Conservation (phyloP, 2,113 vertebrate species). For the Ellobius talpinus region DNA sequence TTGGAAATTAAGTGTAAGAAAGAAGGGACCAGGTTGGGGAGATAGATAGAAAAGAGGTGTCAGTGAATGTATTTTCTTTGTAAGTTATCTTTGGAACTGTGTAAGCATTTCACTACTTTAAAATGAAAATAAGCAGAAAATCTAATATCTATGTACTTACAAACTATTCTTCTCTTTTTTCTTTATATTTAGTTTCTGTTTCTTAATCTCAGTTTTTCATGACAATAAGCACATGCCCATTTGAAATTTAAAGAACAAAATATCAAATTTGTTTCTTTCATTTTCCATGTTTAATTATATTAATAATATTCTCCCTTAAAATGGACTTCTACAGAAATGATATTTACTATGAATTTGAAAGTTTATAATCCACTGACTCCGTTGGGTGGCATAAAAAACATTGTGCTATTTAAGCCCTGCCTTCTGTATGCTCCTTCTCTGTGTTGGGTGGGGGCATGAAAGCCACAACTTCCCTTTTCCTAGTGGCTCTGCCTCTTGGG, state of each 20-base stretch:
- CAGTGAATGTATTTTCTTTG: background rate
- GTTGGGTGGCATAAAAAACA: background rate
- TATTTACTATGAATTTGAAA: background rate
- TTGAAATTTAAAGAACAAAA: background rate
- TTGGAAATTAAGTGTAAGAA: background rate
- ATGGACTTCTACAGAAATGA: background rate
- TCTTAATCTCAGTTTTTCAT: slow-evolving; percentile 23
- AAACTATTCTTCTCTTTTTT: background rate
- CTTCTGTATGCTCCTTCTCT: background rate
- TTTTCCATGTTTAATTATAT: background rate
- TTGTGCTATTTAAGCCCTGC: background rate
- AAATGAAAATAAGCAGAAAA: background rate
- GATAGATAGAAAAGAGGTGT: background rate
- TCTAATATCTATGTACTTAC: background rate
- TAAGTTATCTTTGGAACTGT: background rate
- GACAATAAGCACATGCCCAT: background rate
- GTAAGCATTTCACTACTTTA: background rate
- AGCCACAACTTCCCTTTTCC: background rate
- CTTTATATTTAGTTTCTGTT: background rate
- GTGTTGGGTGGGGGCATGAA: background rate
- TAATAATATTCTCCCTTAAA: background rate
- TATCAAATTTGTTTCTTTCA: slow-evolving; percentile 47
- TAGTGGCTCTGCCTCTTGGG: background rate
- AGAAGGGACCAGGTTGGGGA: background rate
- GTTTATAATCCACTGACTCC: background rate